phyloP scores from a whole-genome alignment of 1,140 invertebrate genomes.

The Hypsibius dujardini region DNA sequence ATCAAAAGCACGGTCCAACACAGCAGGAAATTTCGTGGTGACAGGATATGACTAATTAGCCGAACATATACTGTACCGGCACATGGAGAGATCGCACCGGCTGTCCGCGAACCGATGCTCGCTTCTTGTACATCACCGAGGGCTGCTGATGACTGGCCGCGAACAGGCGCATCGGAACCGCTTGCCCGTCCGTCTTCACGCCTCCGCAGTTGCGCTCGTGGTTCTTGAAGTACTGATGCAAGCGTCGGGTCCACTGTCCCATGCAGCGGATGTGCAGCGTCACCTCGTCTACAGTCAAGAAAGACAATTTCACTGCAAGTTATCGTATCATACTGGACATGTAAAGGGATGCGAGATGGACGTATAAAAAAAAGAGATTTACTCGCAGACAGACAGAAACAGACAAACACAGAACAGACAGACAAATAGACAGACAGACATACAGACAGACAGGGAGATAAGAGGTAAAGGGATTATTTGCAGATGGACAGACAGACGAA shows the following conservation, averaged over 20 bases:
- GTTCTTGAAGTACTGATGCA: constrained; percentile 69
- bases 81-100: constrained; percentile 14
- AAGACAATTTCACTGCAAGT: not conserved
- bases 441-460: too few species aligned
- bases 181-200: not conserved
- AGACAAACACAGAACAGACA: too few species aligned
- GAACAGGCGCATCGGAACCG: not conserved
- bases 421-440: too few species aligned
- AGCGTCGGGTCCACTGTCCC: constrained; percentile 77
- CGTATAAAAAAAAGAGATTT: too few species aligned
- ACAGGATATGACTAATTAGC: not conserved
- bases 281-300: constrained; percentile 50
- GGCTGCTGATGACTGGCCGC: not conserved
- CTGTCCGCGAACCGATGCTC: not conserved
- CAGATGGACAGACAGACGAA: too few species aligned
- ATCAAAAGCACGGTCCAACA: constrained; percentile 18
- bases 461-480: too few species aligned
- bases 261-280: constrained; percentile 83
- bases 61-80: constrained; percentile 1
- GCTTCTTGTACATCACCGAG: not conserved
- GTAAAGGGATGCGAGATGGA: too few species aligned
- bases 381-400: too few species aligned
- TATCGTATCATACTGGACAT: not conserved
- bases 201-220: constrained; percentile 13
- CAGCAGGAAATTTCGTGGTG: constrained; percentile 6